Evolutionary conservation across 2,113 vertebrate genomes (phyloP), one percentile per base, ranked within the genome.

Genomic region (Semicossyphus pulcher): DNA sequence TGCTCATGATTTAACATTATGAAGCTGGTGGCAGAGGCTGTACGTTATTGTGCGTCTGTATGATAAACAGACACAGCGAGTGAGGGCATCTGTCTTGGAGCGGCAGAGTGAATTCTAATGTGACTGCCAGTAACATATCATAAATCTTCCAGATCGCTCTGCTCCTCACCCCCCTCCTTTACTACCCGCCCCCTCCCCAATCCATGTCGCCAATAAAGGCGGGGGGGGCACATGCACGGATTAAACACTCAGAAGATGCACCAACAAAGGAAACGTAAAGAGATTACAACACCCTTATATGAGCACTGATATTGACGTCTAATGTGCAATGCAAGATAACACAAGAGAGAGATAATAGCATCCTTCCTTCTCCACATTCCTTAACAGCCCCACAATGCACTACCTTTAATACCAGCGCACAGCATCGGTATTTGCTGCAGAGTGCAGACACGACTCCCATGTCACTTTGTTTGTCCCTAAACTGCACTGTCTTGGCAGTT

Each of bases 61-160:
- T 89, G 85, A 89, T 77, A 60, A 88, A 88, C 76, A 58, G 78
- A 51, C 37, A 61, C 45, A 28, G 16, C 67, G 59, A 66, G 44
- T 39, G 60, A 67, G 66, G 76, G 83, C 84, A 83, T 86, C 78
- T 79, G 80, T 84, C 80, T 82, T 21, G 3, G 37, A 70, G 76
- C 73, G 73, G 72, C 69, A 53, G 31, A 67, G 57, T 70, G 72
- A 80, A 91, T 88, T 78, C 58, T 86, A 87, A 88, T 82, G 78
- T 64, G 86, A 62, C 48, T 75, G 83, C 84, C 31, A 57, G 77
- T 34, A 73, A 58, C 74, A 54, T 83, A 71, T 87, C 85, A 86
- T 91, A 91, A 91, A 91, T 92, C 76, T 77, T 88, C 51, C 81
- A 81, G 61, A 81, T 69, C 36, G 11, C 58, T 44, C 34, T 31